Evolutionary conservation across 2,113 vertebrate species (phyloP), one percentile per base, ranked within the genome.

Genomic region (Lanius ludovicianus): DNA sequence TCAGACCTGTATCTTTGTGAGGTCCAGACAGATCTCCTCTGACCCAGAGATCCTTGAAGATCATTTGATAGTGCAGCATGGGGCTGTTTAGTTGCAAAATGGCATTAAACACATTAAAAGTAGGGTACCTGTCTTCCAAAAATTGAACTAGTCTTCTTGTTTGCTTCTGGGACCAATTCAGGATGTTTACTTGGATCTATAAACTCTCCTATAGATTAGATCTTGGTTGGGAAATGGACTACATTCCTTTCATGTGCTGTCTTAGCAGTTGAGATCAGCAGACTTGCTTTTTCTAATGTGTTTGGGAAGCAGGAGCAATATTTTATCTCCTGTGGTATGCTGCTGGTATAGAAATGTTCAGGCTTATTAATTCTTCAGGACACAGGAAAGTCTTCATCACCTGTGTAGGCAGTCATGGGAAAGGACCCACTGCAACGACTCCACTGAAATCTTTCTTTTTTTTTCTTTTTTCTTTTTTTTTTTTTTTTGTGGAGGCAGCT

Each of bases 191-290:
- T 96, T 93, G 92, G 86, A 92, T 97, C 94, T 96, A 86, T 96
- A 93, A 96, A 92, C 90, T 90, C 87, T 91, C 87, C 77, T 95
- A 90, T 96, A 96, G 95, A 96, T 97, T 97, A 96, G 89, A 96
- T 96, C 95, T 96, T 57, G 94, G 91, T 94, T 96, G 96, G 95
- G 91, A 97, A 97, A 97, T 97, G 93, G 94, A 91, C 94, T 96
- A 57, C 91, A 95, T 97, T 97, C 95, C 87, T 92, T 95, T 96
- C 94, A 91, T 96, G 89, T 96, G 95, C 95, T 95, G 95, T 95
- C 92, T 96, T 97, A 95, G 94, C 95, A 96, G 90, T 94, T 84
- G 80, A 86, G 93, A 94, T 96, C 94, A 97, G 96, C 96, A 96
- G 96, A 89, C 91, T 90, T 87, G 92, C 90, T 89, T 90, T 92